phyloP scores from a whole-genome alignment of 2,113 vertebrate species.

The Hiodon tergisus region DNA sequence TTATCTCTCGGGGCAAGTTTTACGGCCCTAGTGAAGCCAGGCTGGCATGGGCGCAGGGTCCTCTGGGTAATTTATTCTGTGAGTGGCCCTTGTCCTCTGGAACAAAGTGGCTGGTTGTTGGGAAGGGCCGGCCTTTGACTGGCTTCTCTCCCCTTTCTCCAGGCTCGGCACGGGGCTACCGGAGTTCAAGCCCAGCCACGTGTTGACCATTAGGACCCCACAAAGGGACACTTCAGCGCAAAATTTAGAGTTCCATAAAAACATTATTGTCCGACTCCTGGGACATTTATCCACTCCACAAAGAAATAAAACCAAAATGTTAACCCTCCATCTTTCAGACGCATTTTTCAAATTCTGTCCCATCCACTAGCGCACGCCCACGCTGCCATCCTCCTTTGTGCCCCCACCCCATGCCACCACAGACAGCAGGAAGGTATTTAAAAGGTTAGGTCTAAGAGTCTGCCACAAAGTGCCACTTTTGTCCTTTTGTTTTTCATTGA shows the following conservation, averaged over 20 bases:
- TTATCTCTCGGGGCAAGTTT: conserved; percentile 74
- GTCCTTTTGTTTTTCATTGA: conserved; percentile 38
- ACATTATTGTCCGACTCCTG: conserved; percentile 82
- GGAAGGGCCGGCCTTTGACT: conserved; percentile 49
- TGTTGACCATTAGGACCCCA: conserved; percentile 74
- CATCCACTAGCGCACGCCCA: conserved; percentile 47
- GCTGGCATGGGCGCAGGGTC: conserved; percentile 52
- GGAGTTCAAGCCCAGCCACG: conserved; percentile 81
- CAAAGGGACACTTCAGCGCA: conserved; percentile 80
- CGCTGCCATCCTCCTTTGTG: conserved; percentile 48
- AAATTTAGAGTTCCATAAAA: conserved; percentile 85
- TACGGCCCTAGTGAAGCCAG: conserved; percentile 52
- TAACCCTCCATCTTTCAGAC: conserved; percentile 58
- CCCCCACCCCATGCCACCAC: conserved; percentile 45
- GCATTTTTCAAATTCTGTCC: conserved; percentile 70
- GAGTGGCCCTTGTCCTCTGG: conserved; percentile 58
- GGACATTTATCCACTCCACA: conserved; percentile 78
- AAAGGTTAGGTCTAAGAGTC: conserved; percentile 44
- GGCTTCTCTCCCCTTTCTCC: conserved; percentile 49
- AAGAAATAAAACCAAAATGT: conserved; percentile 70
- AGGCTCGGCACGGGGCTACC: conserved; percentile 54
- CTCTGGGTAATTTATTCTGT: conserved; percentile 69
- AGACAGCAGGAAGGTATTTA: conserved; percentile 46
- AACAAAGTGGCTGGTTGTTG: conserved; percentile 79
- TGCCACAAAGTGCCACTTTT: conserved; percentile 40